Evolutionary conservation across 1,140 invertebrate species (phyloP).

Genomic region (Caenorhabditis inopinata): DNA sequence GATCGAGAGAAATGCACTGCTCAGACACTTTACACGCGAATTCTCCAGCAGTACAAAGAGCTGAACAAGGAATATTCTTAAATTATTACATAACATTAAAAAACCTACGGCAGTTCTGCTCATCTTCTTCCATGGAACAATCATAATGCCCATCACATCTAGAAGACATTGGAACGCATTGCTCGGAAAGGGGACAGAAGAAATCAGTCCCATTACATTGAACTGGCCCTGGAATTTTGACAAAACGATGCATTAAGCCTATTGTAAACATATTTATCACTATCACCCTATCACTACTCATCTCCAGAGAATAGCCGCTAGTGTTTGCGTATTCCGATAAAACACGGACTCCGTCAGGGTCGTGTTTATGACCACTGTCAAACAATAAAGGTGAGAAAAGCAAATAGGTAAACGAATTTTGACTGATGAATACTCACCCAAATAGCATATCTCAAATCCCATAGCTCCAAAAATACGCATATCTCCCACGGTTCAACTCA

Average conservation of each 20-base stretch:
- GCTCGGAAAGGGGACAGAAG: constrained; percentile 60
- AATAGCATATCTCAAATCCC: background rate
- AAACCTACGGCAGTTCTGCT: constrained; percentile 65
- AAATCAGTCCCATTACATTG: constrained; percentile 57
- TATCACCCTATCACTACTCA: background rate
- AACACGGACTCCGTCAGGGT: constrained; percentile 16
- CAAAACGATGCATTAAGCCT: too few relatives aligned
- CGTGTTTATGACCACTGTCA: constrained; percentile 31
- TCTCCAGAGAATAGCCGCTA: background rate
- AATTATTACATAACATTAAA: background rate
- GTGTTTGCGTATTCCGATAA: background rate
- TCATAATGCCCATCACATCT: constrained; percentile 64
- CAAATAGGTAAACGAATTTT: background rate
- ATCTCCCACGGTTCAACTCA: background rate
- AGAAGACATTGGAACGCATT: constrained; percentile 55
- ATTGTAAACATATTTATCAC: background rate
- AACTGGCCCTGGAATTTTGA: constrained; percentile 6
- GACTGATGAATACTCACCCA: background rate
- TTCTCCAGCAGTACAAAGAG: constrained; percentile 60
- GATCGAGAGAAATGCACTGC: constrained; percentile 61
- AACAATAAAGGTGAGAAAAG: constrained; percentile 23
- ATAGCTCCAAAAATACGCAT: background rate
- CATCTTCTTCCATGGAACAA: constrained; percentile 64
- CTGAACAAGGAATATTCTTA: constrained; percentile 36
- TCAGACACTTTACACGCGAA: constrained; percentile 62